Evolutionary conservation across 2,797 vertebrate species (phyloP).

Genomic region (Myoxocephalus aenaeus): DNA sequence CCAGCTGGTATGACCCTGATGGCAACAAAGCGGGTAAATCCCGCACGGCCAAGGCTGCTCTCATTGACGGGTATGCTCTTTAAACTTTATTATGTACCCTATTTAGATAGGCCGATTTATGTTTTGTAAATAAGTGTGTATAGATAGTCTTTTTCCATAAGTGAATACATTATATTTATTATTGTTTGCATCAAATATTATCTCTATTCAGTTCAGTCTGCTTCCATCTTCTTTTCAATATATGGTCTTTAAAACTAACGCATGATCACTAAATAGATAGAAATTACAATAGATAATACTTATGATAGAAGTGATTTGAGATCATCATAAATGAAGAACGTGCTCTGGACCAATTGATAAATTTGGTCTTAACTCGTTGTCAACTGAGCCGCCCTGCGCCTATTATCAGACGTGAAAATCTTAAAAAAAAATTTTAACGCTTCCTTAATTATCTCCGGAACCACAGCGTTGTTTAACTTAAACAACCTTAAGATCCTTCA

Average conservation of each 20-base stretch:
- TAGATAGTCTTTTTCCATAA: background rate
- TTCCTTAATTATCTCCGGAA: no score
- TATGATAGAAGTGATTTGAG: background rate
- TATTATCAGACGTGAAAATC: no score
- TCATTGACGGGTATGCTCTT: conserved; percentile 83
- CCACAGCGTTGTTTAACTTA: no score
- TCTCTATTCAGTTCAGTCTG: background rate
- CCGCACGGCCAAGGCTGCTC: conserved; percentile 79
- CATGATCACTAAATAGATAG: background rate
- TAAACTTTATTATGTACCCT: background rate
- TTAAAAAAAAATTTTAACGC: no score
- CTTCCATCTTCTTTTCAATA: background rate
- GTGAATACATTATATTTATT: no score
- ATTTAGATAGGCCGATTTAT: no score
- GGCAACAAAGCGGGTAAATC: conserved; percentile 85
- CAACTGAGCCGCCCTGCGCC: no score
- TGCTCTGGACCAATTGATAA: background rate
- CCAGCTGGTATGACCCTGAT: conserved; percentile 85
- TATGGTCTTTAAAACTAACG: background rate
- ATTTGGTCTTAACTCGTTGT: no score
- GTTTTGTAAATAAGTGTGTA: background rate
- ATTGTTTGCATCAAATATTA: no score
- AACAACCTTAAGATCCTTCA: no score
- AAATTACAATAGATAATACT: background rate
- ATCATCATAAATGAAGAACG: background rate